A percentile compares a stretch with the other conserved stretches of the same genome.
Conservation (phyloP, 2,888 invertebrate species). For the Eupithecia abbreviata region DNA sequence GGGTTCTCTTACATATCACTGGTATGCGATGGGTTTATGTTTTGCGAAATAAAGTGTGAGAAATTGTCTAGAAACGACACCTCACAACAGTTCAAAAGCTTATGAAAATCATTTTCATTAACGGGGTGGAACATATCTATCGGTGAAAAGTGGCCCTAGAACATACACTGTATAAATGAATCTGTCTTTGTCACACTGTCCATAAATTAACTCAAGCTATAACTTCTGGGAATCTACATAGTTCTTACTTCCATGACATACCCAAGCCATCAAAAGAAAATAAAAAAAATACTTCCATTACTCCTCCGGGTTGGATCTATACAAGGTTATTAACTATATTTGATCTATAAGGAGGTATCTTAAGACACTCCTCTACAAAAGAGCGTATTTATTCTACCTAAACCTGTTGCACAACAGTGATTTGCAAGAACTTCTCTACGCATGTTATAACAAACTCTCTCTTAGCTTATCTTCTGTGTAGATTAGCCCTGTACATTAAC, state of each 20-base stretch:
- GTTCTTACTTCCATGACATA: neutral
- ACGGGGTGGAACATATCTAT: neutral
- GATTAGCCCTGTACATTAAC: conserved; percentile 54
- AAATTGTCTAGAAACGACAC: neutral
- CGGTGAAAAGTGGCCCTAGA: neutral
- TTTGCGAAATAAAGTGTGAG: neutral
- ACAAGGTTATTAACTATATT: neutral
- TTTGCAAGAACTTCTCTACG: neutral
- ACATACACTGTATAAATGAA: neutral
- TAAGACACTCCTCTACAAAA: neutral
- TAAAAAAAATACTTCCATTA: neutral
- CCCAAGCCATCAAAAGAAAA: no score
- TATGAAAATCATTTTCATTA: neutral
- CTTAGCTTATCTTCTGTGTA: conserved; percentile 53
- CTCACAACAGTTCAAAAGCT: neutral
- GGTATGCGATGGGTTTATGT: neutral
- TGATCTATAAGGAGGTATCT: neutral
- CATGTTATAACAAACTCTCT: conserved; percentile 18
- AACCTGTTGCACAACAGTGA: conserved; percentile 2
- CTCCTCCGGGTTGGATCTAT: neutral
- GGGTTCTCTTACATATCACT: conserved; percentile 14
- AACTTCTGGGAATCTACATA: neutral
- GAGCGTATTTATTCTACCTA: neutral
- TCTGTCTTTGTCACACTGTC: neutral
- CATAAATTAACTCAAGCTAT: neutral